phyloP scores from a whole-genome alignment of 2,113 vertebrate species.

The Gymnarchus niloticus region DNA sequence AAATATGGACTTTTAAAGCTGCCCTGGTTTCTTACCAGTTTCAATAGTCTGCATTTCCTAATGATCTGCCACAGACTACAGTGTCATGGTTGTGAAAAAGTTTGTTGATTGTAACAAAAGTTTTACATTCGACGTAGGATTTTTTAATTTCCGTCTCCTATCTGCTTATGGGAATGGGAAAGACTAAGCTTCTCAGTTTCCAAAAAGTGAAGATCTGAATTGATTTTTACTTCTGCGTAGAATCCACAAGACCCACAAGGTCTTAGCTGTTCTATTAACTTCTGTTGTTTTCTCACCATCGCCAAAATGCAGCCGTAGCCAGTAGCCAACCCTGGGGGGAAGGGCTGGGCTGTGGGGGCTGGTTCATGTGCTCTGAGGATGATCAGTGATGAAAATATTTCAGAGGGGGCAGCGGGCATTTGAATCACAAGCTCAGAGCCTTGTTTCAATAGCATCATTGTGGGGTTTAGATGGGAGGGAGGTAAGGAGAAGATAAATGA shows the following conservation, averaged over 20 bases:
- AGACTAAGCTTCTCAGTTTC: not conserved
- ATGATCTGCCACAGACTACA: not conserved
- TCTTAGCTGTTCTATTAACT: not conserved
- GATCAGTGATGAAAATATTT: not conserved
- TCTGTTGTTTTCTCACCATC: not conserved
- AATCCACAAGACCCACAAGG: not conserved
- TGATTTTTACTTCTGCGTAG: not conserved
- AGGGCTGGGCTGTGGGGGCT: too few species aligned
- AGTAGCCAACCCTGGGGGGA: not conserved
- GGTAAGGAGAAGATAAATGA: not conserved
- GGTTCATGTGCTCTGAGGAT: not conserved
- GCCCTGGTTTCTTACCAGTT: not conserved
- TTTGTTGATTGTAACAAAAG: not conserved
- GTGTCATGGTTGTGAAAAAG: not conserved
- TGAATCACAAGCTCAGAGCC: constrained; percentile 16
- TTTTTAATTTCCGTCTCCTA: not conserved
- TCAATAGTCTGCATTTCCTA: not conserved
- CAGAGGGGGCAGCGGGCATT: not conserved
- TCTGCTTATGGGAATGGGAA: not conserved
- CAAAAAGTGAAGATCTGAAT: not conserved
- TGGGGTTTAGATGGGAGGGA: not conserved
- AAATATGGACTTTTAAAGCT: not conserved
- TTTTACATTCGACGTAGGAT: not conserved
- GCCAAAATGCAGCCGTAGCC: not conserved
- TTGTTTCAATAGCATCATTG: not conserved